phyloP scores from a whole-genome alignment of 2,888 invertebrate genomes.

The Dicyrtomina minuta region DNA sequence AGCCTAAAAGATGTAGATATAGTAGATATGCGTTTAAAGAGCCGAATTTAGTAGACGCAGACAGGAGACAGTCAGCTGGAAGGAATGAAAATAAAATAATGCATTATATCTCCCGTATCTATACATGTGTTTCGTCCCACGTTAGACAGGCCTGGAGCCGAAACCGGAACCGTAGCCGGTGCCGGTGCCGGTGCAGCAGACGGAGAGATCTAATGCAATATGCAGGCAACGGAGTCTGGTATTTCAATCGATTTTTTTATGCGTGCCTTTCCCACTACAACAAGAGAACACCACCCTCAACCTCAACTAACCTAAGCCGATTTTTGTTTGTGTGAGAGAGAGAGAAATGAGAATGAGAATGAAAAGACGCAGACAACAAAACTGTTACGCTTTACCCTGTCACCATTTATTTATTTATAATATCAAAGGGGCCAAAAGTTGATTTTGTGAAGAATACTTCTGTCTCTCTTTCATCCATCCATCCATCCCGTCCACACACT shows the following conservation, averaged over 20 bases:
- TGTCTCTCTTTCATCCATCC: neutral
- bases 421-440: conserved; percentile 5
- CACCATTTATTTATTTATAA: conserved; percentile 27
- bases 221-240: conserved; percentile 13
- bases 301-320: conserved; percentile 21
- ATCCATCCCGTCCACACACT: neutral
- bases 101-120: neutral
- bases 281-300: conserved; percentile 28
- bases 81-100: neutral
- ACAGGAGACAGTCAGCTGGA: neutral
- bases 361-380: conserved; percentile 22
- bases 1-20: too few relatives aligned
- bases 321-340: conserved; percentile 12
- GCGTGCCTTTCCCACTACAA: conserved; percentile 6
- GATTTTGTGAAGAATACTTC: neutral
- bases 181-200: neutral
- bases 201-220: conserved; percentile 13
- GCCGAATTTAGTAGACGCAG: too few relatives aligned
- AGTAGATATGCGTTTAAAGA: too few relatives aligned
- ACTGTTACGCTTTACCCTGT: conserved; percentile 27
- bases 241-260: conserved; percentile 27
- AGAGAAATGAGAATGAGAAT: conserved; percentile 9
- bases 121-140: too few relatives aligned
- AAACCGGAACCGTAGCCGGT: too few relatives aligned
- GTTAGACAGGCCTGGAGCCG: too few relatives aligned